These are phyloP conservation scores for Steatornis caripensis DNA, from an alignment of 2,113 vertebrate species.

Conservation along the genomic window DNA sequence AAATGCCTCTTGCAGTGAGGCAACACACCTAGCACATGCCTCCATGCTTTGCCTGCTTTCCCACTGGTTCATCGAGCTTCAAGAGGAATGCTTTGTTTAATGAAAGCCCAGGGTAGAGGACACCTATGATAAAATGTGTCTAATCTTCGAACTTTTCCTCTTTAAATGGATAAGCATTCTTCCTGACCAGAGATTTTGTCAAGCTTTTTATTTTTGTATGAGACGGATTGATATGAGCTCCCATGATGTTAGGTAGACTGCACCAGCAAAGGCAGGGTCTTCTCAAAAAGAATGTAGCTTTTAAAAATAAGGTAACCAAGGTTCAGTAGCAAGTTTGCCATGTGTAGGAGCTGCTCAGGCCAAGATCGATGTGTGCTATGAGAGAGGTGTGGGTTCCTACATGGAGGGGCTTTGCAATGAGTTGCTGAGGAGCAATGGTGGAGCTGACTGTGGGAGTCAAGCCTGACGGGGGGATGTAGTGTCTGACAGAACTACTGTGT, in stretches of 20 bases:
- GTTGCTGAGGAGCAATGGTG: neutral
- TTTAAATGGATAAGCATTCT: neutral
- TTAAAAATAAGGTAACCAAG: neutral
- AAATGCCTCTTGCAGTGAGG: neutral
- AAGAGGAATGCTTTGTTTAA: neutral
- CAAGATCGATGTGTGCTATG: neutral
- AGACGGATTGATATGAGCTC: accelerated
- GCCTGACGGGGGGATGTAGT: neutral
- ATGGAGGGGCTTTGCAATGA: neutral
- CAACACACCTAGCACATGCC: neutral
- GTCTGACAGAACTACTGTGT: neutral
- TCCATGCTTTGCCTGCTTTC: neutral
- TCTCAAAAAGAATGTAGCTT: neutral
- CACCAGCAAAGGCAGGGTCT: neutral
- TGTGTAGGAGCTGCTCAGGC: neutral
- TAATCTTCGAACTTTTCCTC: neutral
- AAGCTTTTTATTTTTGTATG: neutral
- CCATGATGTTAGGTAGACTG: accelerated
- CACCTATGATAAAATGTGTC: neutral
- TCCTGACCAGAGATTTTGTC: neutral
- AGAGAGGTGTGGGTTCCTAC: neutral
- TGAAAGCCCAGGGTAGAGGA: neutral
- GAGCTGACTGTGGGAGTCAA: neutral
- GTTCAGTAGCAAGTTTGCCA: neutral
- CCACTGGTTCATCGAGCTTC: neutral